Evolutionary conservation across 2,888 invertebrate genomes (phyloP), one percentile per base, ranked within the genome.

Genomic region (Gari tellinella): DNA sequence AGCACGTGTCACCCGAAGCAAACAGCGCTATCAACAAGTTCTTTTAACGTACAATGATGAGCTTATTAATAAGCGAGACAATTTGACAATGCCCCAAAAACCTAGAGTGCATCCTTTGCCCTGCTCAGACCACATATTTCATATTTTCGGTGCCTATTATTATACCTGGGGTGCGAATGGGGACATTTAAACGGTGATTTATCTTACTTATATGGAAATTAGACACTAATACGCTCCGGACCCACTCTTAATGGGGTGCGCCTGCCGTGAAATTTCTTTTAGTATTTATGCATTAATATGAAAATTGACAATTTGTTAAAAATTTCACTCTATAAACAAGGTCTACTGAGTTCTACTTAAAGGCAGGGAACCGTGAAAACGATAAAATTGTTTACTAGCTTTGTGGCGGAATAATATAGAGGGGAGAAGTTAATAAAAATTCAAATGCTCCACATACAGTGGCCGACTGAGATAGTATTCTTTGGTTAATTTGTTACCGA

Each of bases 251-350:
- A 73, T 73, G 55, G 63, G 31, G 38, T 56, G 49, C 78, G 67
- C 78, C 78, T 70, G 78, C 73, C 73, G 73, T 67, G 73, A 73
- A 67, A 70, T 73, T 73, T 70, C 63, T 72, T 70, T 66, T 46
- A 64, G 57, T 60, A 67, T 78, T 73, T 70, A 69, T 67, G 67
- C 66, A 70, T 63, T 67, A 73, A 70, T 70, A 73, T 70, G 73
- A 73, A 73, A 73, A 70, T 63, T 67, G 66, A 49, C 73, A 78
- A 78, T 78, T 78, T 78, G 78, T 78, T 62, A 65, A 60, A 60
- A 38, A 15, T 49, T 38, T 49, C 17, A 17, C 31, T 31, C 31
- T 31, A 31, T 31, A 31, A 31, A 4, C 10, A 31, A 31, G 31
- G 40, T 40, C 40, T 40, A 10, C 55, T 21, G 40, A 40, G 38